Evolutionary conservation across 2,888 invertebrate genomes (phyloP), one percentile per base, ranked within the genome.

Genomic region (Palloptera scutellata): DNA sequence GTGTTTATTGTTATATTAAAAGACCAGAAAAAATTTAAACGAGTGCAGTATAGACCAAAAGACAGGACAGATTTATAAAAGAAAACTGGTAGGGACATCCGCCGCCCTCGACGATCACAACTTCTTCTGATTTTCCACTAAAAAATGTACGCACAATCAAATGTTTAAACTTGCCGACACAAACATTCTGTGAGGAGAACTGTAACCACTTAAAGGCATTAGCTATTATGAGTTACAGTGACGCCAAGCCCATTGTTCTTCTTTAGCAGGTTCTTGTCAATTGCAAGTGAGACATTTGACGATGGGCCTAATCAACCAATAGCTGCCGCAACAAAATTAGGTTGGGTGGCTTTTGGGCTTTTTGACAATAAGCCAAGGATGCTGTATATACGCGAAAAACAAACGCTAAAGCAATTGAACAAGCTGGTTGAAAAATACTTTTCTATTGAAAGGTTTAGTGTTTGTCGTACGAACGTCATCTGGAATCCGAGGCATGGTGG

Each of bases 401-500:
- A 12, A 45, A 40, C 11, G n/a, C 45, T 60, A 2, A 48, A 13
- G 20, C 10, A 60, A 19, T 13, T 41, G 6, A 1, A 57, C 0
- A 57, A 40, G 41, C 11, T 43, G 13, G 60, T 65, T 9, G 52
- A 30, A 53, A 52, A 41, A 9, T 70, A 30, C 40, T 70, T 58
- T 55, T 55, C 12, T 15, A 48, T 45, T 1, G 53, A 40, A 13
- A 59, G 52, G 20, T 48, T 54, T 61, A 55, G 66, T 5, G 57
- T 61, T 20, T 10, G 48, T 30, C 55, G 40, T 15, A 52, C 54
- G 9, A 20, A 53, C 9, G 30, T 60, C 11, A 20, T 53, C 9
- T 19, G 52, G 9, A 60, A 60, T 9, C 45, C 60, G 51, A 43
- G 3, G 48, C 42, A 11, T 72, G 62, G 70, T 67, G 64, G 68